Evolutionary conservation across 1,140 invertebrate species (phyloP), one percentile per base, ranked within the genome.

Genomic region (Paraescarpia echinospica): DNA sequence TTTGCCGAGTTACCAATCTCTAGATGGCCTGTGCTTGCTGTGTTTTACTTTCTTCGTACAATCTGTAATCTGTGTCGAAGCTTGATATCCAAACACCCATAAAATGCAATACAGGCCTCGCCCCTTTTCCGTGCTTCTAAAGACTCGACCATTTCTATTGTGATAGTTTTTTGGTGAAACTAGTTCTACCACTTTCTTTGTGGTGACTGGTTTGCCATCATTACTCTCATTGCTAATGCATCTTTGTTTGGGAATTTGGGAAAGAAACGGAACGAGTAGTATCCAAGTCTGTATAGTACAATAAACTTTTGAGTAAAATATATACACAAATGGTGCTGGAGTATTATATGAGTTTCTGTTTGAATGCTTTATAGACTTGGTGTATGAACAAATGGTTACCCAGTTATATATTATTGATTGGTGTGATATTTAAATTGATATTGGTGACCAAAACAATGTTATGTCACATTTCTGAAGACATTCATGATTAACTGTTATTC

Each of bases 121-220:
- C 22, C 27, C 18, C 59, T 77, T 77, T 77, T 77, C 8, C 18
- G 8, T 77, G 27, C 0, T 77, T 77, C 22, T 18, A 77, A 2
- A 31, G 22, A 77, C 59, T 77, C 22, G 91, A 94, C 95, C 31
- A 94, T 95, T 27, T 94, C 94, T n/a, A 94, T 95, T 93, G 94
- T 94, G 34, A 94, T 94, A 48, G 92, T 93, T 93, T 94, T 94
- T 92, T n/a, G n/a, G 93, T 92, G 92, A 93, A 77, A 89, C 92
- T 35, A 91, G 93, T 93, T 90, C 94, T 93, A 41, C 93, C 48
- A 91, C 93, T 77, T 93, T 94, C 92, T 91, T 34, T 35, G 33
- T 4, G 91, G 91, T 41, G 35, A 92, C 90, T 34, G 89, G 92
- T 96, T 91, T 92, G 93, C 93, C 33, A 51, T 51, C 48, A 51